phyloP scores from a whole-genome alignment of 1,140 invertebrate species.

The Drosophila obscura region DNA sequence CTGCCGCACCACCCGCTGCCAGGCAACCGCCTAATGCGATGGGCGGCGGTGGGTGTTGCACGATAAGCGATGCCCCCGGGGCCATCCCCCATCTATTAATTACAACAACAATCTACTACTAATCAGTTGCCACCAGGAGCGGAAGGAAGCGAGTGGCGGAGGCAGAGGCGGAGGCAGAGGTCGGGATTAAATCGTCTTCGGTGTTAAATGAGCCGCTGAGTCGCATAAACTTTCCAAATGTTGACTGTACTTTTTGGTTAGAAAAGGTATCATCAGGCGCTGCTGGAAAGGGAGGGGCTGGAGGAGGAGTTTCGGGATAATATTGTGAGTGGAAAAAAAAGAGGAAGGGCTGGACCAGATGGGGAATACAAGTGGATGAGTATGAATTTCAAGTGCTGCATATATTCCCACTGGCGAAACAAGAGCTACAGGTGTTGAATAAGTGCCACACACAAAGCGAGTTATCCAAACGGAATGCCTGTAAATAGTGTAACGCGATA shows the following conservation, averaged over 20 bases:
- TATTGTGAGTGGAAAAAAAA: no score
- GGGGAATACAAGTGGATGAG: no score
- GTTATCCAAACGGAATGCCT: no score
- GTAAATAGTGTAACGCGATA: no score
- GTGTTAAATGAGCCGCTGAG: conserved; percentile 70
- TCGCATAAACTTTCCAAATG: conserved; percentile 54
- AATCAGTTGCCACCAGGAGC: conserved; percentile 39
- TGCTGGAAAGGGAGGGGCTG: no score
- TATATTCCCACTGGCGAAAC: neutral
- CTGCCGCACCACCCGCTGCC: neutral
- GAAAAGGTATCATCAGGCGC: no score
- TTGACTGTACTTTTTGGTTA: conserved; percentile 29
- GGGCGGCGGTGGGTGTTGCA: conserved; percentile 4
- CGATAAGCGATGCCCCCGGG: neutral
- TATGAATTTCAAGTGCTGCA: neutral
- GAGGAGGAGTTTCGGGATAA: no score
- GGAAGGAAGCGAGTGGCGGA: no score
- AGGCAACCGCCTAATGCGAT: conserved; percentile 21
- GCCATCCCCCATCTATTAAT: conserved; percentile 57
- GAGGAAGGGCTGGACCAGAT: no score
- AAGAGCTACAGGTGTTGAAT: no score
- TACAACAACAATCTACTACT: conserved; percentile 67
- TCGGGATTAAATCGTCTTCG: conserved; percentile 22
- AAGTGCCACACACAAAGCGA: no score
- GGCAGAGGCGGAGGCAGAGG: neutral